phyloP scores from a whole-genome alignment of 2,888 invertebrate genomes.

The Digitonthophagus gazella region DNA sequence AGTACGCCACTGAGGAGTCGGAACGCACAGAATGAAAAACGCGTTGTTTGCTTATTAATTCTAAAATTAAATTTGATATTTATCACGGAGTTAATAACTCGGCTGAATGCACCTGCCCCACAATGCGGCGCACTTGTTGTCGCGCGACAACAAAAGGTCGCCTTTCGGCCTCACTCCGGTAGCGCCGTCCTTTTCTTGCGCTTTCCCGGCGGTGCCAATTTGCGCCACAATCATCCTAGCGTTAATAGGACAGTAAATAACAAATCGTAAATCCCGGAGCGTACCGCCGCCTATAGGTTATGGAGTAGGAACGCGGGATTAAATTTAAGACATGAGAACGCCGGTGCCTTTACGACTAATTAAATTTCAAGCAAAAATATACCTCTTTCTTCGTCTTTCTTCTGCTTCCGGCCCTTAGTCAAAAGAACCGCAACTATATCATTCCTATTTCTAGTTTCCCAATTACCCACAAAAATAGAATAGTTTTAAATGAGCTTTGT shows the following conservation, averaged over 20 bases:
- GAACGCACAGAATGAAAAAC: neutral
- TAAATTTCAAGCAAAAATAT: neutral
- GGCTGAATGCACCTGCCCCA: slow-evolving; percentile 8
- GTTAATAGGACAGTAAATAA: neutral
- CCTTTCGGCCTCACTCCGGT: neutral
- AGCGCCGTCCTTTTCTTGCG: neutral
- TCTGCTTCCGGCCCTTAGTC: no score
- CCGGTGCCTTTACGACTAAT: neutral
- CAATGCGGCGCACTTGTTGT: neutral
- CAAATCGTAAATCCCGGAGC: neutral
- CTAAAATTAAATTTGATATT: slow-evolving; percentile 18
- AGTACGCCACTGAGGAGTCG: neutral
- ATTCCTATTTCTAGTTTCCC: no score
- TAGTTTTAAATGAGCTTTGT: no score
- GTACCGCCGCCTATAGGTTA: no score
- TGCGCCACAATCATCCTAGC: neutral
- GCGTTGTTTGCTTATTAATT: slow-evolving; percentile 15
- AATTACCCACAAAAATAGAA: no score
- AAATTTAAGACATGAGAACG: neutral
- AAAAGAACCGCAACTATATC: no score
- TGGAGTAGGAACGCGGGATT: neutral
- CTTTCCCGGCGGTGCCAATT: neutral
- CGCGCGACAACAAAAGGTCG: neutral
- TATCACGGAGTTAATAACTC: slow-evolving; percentile 15
- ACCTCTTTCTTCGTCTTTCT: neutral